Percentiles rank a stretch among this genome's conserved stretches.
These are phyloP conservation scores for Cyphomyrmex costatus DNA, from an alignment of 1,140 invertebrate species.

Conservation along the genomic window DNA sequence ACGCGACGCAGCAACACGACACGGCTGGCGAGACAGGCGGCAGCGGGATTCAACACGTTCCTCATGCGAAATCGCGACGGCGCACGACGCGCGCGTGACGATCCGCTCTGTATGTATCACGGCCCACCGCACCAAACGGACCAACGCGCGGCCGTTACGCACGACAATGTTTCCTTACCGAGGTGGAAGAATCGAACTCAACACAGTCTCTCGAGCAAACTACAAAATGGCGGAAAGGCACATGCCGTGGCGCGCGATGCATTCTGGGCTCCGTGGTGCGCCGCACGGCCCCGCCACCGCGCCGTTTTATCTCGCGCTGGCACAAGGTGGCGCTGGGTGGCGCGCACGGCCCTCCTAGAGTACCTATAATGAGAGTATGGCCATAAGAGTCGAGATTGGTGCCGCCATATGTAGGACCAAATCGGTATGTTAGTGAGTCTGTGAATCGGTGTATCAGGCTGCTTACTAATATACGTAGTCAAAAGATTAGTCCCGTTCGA, in stretches of 20 bases:
- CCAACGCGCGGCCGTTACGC: conserved; percentile 74
- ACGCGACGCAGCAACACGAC: conserved; percentile 36
- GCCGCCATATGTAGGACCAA: too few species aligned
- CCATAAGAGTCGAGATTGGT: too few species aligned
- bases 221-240: conserved; percentile 90
- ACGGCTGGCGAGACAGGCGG: conserved; percentile 55
- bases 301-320: conserved; percentile 29
- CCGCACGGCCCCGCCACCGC: conserved; percentile 62
- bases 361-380: too few species aligned
- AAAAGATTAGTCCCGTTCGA: too few species aligned
- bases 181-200: conserved; percentile 87
- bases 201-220: conserved; percentile 89
- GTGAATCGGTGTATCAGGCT: too few species aligned
- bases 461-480: too few species aligned
- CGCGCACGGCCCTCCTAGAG: not conserved
- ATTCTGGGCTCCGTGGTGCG: conserved; percentile 85
- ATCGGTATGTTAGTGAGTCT: too few species aligned
- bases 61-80: conserved; percentile 42
- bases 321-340: not conserved
- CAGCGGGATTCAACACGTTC: conserved; percentile 26
- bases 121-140: conserved; percentile 60
- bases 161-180: conserved; percentile 81
- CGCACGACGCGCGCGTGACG: conserved; percentile 49
- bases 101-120: conserved; percentile 51
- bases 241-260: conserved; percentile 89